Conservation (phyloP, 2,797 vertebrate genomes). For the Chrosomus eos region DNA sequence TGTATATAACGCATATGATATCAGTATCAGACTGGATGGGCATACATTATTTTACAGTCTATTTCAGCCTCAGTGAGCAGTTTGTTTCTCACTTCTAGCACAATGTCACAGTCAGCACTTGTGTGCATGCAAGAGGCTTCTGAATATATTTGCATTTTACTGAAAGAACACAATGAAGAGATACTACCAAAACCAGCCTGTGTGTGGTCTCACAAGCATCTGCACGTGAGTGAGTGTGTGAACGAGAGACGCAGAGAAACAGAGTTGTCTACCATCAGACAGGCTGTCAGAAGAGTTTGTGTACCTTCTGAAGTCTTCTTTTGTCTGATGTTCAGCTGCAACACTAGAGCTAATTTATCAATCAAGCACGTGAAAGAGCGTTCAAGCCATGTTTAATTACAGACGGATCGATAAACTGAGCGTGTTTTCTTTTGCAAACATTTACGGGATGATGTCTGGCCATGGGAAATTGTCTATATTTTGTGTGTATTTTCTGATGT, state of each 20-base stretch:
- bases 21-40: neutral
- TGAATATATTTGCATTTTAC: conserved; percentile 39
- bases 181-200: conserved; percentile 2
- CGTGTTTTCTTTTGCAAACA: neutral
- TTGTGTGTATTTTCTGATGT: conserved; percentile 4
- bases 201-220: conserved; percentile 25
- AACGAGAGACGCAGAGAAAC: neutral
- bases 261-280: neutral
- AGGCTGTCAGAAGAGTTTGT: neutral
- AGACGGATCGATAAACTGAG: neutral
- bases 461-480: neutral
- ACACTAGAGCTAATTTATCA: conserved; percentile 5
- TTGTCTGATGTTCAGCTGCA: conserved; percentile 9
- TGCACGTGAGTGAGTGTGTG: conserved; percentile 2
- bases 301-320: neutral
- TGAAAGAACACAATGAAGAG: conserved; percentile 26
- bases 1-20: neutral
- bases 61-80: neutral
- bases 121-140: conserved; percentile 13
- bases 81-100: neutral
- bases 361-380: neutral
- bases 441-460: neutral
- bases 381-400: conserved; percentile 23
- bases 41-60: neutral
- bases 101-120: neutral